Evolutionary conservation across 2,113 vertebrate species (phyloP), one percentile per base, ranked within the genome.

Genomic region (Amblyopsis rosae): DNA sequence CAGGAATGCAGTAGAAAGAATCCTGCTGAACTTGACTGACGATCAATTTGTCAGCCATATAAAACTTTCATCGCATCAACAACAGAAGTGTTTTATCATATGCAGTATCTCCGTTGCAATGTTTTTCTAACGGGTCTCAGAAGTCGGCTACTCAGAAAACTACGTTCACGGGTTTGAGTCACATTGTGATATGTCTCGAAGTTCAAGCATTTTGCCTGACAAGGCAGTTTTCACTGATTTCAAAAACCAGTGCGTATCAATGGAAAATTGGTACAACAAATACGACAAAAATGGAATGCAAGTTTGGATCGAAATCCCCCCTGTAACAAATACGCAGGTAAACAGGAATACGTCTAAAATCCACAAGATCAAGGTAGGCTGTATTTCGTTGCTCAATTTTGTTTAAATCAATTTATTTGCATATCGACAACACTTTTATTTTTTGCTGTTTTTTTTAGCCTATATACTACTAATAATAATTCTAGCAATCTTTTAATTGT

Each of bases 281-380:
- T 94, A 93, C 79, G 75, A 86, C 12, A 88, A 79, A 0, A 49
- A 80, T 1, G 91, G 81, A 1, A 90, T 92, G 84, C 86, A 90
- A 46, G 92, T 95, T 13, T 93, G 92, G 89, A 78, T 90, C 7
- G 91, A 93, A 17, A 60, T 56, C 3, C 60, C 80, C 0, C 49
- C 82, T 4, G 4, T 61, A 11, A 15, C 63, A 1, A 33, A 35
- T 1, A 79, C 80, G 3, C 65, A 79, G 32, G 75, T 16, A 3
- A 84, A 74, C 1, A 50, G 71, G 12, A 75, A 3, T 15, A 41
- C 58, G 0, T 56, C 79, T 0, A 93, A 90, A 82, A 19, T 92
- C 15, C 93, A 94, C 73, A 93, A 88, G 57, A 87, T 94, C 59
- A 95, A 92, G 91, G 94, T 93, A 56, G 26, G 26, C 26, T 26